phyloP scores from a whole-genome alignment of 2,888 invertebrate species.

The Caenorhabditis angaria region DNA sequence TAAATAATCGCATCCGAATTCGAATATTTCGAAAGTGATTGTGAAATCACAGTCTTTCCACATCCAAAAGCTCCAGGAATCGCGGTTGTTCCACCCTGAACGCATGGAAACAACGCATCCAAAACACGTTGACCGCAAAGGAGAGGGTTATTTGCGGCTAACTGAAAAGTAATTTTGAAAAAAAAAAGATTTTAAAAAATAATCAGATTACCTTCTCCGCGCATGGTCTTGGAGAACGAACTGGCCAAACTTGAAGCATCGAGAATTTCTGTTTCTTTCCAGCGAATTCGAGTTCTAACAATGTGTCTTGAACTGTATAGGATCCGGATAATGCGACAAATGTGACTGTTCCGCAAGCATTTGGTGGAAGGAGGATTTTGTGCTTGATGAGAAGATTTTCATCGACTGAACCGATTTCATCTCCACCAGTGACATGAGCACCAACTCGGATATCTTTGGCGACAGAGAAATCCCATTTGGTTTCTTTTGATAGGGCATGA shows the following conservation, averaged over 20 bases:
- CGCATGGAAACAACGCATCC: slow-evolving; percentile 95
- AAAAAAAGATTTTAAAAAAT: too few relatives aligned
- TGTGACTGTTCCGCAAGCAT: slow-evolving; percentile 92
- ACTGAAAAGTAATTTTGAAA: slow-evolving; percentile 53
- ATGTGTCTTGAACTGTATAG: slow-evolving; percentile 91
- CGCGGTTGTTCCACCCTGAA: slow-evolving; percentile 71
- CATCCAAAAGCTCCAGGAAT: slow-evolving; percentile 90
- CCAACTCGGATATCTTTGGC: slow-evolving; percentile 78
- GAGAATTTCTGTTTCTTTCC: slow-evolving; percentile 88
- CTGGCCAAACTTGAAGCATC: slow-evolving; percentile 95
- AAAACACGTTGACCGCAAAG: slow-evolving; percentile 96
- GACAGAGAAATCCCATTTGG: slow-evolving; percentile 91
- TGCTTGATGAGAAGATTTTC: slow-evolving; percentile 98
- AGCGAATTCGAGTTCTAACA: slow-evolving; percentile 97
- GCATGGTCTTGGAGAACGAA: slow-evolving; percentile 92
- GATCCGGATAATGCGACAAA: slow-evolving; percentile 91
- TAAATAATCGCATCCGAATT: slow-evolving; percentile 99
- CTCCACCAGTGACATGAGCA: slow-evolving; percentile 86
- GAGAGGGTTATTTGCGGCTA: slow-evolving; percentile 96
- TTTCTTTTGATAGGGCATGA: slow-evolving; percentile 83
- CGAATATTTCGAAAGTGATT: slow-evolving; percentile 97
- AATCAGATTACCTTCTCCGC: slow-evolving; percentile 82
- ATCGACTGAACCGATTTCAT: slow-evolving; percentile 91
- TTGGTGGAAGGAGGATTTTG: slow-evolving; percentile 91
- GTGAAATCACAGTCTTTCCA: slow-evolving; percentile 99